Conservation (phyloP, 2,888 invertebrate genomes). For the Nephrotoma flavescens region DNA sequence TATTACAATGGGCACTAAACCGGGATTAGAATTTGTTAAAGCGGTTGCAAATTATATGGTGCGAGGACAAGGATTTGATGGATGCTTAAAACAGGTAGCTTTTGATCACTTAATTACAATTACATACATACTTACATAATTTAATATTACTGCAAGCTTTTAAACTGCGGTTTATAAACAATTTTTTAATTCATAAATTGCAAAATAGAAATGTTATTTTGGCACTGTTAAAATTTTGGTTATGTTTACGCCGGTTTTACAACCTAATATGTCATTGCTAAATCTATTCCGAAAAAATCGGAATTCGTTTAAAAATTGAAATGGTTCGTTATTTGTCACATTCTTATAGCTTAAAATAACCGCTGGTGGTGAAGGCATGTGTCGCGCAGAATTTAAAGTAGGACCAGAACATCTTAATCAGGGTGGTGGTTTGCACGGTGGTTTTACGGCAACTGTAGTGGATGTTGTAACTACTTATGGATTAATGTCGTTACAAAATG, state of each 20-base stretch:
- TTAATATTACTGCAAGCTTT: background rate
- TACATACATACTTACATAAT: constrained; percentile 14
- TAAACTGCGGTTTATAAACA: background rate
- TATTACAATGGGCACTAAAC: constrained; percentile 18
- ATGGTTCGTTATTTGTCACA: background rate
- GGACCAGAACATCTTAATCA: constrained; percentile 59
- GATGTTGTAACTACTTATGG: constrained; percentile 68
- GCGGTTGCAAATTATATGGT: constrained; percentile 23
- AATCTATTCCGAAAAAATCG: background rate
- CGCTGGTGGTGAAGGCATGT: constrained; percentile 51
- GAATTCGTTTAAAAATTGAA: background rate
- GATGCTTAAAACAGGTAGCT: constrained; percentile 33
- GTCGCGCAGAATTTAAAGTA: constrained; percentile 61
- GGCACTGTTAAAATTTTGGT: background rate
- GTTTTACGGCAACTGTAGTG: constrained; percentile 59
- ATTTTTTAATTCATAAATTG: background rate
- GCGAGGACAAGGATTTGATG: constrained; percentile 31
- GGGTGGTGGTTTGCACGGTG: constrained; percentile 70
- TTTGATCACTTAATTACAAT: constrained; percentile 14
- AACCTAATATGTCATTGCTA: background rate
- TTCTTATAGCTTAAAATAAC: constrained; percentile 25
- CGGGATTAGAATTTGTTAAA: constrained; percentile 29
- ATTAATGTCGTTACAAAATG: constrained; percentile 47
- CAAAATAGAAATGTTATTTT: background rate
- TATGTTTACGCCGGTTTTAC: background rate